Evolutionary conservation across 2,888 invertebrate species (phyloP), one percentile per base, ranked within the genome.

Genomic region (Coleophora flavipennella): DNA sequence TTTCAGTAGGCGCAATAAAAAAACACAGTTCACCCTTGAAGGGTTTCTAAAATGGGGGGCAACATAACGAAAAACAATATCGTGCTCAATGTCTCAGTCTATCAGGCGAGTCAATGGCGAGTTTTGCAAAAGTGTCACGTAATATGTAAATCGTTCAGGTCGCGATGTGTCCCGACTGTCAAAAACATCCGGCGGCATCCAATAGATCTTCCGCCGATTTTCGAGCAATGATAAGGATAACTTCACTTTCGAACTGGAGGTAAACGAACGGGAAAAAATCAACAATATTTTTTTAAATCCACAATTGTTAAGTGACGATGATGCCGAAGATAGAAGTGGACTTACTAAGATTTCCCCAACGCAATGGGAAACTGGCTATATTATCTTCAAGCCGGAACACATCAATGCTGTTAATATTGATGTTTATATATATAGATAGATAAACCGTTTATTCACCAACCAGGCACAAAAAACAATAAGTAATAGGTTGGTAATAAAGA

Each of bases 131-230:
- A 80, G 63, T 75, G 73, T 81, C 83, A 83, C 83, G 83, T 84
- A 78, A 70, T 81, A 84, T 84, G 81, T 83, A 84, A 83, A 84
- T 76, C 77, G 80, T 75, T 73, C 72, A 79, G 78, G 77, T 77
- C 69, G 77, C 67, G 71, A 77, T 81, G 83, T 74, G 81, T 71
- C 67, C 66, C 69, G 79, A 80, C 78, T 83, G 79, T 75, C 79
- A 81, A 80, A 73, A 58, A 55, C 79, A 79, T 62, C 69, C 65
- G 69, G 59, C 51, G 62, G 56, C 60, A 51, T 63, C 57, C 62
- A 62, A 71, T 66, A 70, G 65, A 71, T 74, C 72, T 70, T 57
- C 44, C 49, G 59, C 54, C 72, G 72, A 76, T 76, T 76, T 72
- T 70, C 69, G n/a, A n/a, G n/a, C n/a, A n/a, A n/a, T 70, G 61